Percentiles rank a stretch among this genome's conserved stretches.
These are phyloP conservation scores for Taenaris catops DNA, from an alignment of 2,888 invertebrate genomes.

Conservation along the genomic window DNA sequence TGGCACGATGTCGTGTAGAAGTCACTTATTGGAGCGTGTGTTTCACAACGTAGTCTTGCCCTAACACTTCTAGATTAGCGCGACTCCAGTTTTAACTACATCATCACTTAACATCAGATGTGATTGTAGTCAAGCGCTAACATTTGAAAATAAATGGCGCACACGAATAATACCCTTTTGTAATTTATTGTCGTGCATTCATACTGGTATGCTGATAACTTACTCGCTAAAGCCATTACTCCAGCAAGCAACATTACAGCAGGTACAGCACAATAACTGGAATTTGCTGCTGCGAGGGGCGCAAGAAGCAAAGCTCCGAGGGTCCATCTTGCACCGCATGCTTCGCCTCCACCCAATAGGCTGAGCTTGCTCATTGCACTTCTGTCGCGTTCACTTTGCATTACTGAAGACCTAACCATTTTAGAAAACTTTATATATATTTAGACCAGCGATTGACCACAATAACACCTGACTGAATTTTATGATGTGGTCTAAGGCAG, in stretches of 20 bases:
- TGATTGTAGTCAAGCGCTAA: too few relatives aligned
- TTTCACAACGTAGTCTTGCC: too few relatives aligned
- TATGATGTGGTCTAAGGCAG: too few relatives aligned
- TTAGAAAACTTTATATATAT: background rate
- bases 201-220: too few relatives aligned
- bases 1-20: too few relatives aligned
- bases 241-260: constrained; percentile 75
- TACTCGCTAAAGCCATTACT: constrained; percentile 76
- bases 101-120: too few relatives aligned
- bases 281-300: constrained; percentile 80
- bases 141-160: background rate
- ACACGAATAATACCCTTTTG: constrained; percentile 11
- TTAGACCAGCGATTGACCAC: too few relatives aligned
- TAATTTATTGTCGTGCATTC: too few relatives aligned
- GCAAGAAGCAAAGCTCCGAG: constrained; percentile 79
- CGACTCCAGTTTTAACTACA: too few relatives aligned
- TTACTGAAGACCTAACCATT: constrained; percentile 25
- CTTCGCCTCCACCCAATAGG: constrained; percentile 47
- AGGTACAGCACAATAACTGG: constrained; percentile 78
- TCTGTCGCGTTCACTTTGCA: constrained; percentile 40
- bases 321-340: constrained; percentile 76
- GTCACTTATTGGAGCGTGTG: too few relatives aligned
- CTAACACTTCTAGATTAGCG: too few relatives aligned
- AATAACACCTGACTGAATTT: too few relatives aligned
- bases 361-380: constrained; percentile 42